Evolutionary conservation across 2,113 vertebrate genomes (phyloP), one percentile per base, ranked within the genome.

Genomic region (Crypturellus undulatus): DNA sequence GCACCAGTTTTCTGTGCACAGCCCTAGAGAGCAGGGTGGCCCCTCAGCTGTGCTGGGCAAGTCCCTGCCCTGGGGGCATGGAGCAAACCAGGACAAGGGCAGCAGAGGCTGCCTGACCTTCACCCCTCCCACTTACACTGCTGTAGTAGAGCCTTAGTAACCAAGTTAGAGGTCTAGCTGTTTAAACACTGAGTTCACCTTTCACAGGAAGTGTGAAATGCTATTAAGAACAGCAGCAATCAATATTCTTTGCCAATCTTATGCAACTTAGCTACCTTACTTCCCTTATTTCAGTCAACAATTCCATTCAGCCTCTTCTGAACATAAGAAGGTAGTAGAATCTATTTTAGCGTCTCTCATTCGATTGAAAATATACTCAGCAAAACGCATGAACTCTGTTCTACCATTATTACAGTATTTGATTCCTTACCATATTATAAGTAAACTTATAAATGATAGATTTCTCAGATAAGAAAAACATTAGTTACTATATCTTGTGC

Each of bases 271-370:
- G 42, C 40, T 56, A 91, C 60, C 32, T 49, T 92, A 93, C 93
- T 94, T 92, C 69, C 60, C 92, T 95, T 97, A 89, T 80, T 96
- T 92, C 79, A 70, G 79, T 81, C 65, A 90, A 90, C 73, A 80
- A 92, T 67, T 67, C 83, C 76, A 90, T 79, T 64, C 26, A 8
- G 79, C 63, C 65, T 93, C 86, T 96, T 90, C 92, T 68, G 70
- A 93, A 73, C 22, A 9, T 89, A 94, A 95, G 73, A 94, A 95
- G 73, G 59, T 19, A 89, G n/a, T 8, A 76, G 76, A 94, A 89
- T 92, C 89, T 56, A 52, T 73, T 56, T 81, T 62, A 93, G 83
- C 65, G 68, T 40, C 79, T 88, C 85, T 88, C 85, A 83, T 52
- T 40, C 78, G 92, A 52, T 62, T 70, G 47, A 64, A 75, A 84